Evolutionary conservation across 2,888 invertebrate genomes (phyloP).

Genomic region (Latheticus oryzae): DNA sequence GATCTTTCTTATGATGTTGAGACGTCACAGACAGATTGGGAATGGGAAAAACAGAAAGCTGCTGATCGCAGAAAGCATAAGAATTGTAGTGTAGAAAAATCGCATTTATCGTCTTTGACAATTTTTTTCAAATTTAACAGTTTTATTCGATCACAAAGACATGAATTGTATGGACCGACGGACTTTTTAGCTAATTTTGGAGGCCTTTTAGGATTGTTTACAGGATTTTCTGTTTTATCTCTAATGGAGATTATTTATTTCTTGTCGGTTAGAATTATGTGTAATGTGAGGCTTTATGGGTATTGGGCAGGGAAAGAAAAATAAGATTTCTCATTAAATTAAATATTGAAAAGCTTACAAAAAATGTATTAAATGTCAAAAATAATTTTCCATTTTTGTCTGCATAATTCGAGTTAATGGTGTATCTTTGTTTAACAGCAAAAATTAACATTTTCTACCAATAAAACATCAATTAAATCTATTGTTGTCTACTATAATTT

Average conservation of each 20-base stretch:
- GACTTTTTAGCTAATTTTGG: constrained; percentile 59
- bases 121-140: constrained; percentile 52
- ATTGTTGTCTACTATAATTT: no score
- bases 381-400: no score
- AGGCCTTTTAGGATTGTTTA: constrained; percentile 57
- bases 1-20: constrained; percentile 77
- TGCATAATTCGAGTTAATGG: no score
- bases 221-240: constrained; percentile 64
- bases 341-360: no score
- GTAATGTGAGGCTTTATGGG: constrained; percentile 59
- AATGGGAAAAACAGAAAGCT: constrained; percentile 64
- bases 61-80: constrained; percentile 26
- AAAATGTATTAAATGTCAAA: no score
- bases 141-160: constrained; percentile 54
- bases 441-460: no score
- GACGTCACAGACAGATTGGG: constrained; percentile 75
- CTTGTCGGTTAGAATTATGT: constrained; percentile 64
- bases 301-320: constrained; percentile 54
- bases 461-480: no score
- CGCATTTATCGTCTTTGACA: constrained; percentile 49
- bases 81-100: constrained; percentile 41
- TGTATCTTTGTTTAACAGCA: no score
- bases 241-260: constrained; percentile 70
- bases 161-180: constrained; percentile 56
- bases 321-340: no score